Base-by-base conservation (phyloP, 2,113 vertebrate genomes). In the Casuarius casuarius region DNA sequence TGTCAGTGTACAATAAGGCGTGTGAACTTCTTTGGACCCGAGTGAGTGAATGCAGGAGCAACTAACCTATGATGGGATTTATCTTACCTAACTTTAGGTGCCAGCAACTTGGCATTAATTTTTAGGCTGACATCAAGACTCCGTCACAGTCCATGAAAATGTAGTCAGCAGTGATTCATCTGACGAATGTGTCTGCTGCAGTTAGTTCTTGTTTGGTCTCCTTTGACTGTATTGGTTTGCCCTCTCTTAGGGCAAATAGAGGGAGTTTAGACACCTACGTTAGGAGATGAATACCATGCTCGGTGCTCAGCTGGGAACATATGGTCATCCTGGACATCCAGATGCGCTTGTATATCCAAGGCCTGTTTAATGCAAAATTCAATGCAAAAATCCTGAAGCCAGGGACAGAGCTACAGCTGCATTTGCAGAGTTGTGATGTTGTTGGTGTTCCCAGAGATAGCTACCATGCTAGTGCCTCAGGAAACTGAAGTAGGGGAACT, bases 381-480 rank as follows among this genome's bases (percentile, higher is more conserved):
- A 61, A 1, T 31, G 38, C 4, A 56, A 89, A 77, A 46, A 31
- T 51, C 31, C 48, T 65, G 12, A 52, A 84, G 25, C 31, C 7
- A 20, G 9, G 10, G 21, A 31, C 67, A 92, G 62, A 49, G 17
- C 23, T 81, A 51, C 18, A 42, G 23, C 15, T 74, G n/a, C 23
- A 8, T 67, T 84, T 67, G 33, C 19, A 48, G 72, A 89, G 16
- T 9, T 72, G 62, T 72, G 66, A 28, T 10, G 33, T 31, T 17
- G 46, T 67, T 33, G 12, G 14, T 11, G 7, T 48, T 9, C 44
- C 72, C 0, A 0, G 31, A 54, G 14, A 28, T 1, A 0, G 8
- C 10, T 73, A 66, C 49, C 35, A 52, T 0, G 0, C 3, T 52
- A 28, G 16, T 48, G n/a, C 33, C 84, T 70, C 38, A 48, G 73